These are phyloP conservation scores for Canis aureus DNA, from an alignment of 2,113 vertebrate species.

Conservation along the genomic window DNA sequence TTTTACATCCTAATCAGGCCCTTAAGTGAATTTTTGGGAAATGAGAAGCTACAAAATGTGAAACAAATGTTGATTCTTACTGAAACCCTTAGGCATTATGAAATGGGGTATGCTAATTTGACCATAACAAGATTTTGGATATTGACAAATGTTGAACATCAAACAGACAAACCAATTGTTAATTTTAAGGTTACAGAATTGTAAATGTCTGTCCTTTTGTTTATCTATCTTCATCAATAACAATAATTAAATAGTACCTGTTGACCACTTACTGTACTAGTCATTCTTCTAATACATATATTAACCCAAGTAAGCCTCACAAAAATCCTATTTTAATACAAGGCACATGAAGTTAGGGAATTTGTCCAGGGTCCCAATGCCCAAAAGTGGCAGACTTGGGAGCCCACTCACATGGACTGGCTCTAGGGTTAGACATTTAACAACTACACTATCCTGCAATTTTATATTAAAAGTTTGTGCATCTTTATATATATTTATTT, in stretches of 20 bases:
- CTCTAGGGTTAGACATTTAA: neutral
- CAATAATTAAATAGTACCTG: neutral
- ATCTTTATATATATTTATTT: neutral
- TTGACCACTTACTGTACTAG: neutral
- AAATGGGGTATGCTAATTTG: neutral
- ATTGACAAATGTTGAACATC: neutral
- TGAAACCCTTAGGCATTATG: neutral
- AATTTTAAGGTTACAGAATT: neutral
- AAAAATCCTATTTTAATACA: neutral
- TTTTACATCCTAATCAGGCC: neutral
- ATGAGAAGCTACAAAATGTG: neutral
- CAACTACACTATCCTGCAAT: neutral
- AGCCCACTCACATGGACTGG: neutral
- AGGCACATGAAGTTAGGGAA: neutral
- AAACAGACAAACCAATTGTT: neutral
- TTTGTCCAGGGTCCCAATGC: neutral
- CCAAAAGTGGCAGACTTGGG: neutral
- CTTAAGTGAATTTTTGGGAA: neutral
- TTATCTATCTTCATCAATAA: neutral
- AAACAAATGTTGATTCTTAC: neutral
- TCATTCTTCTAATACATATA: neutral
- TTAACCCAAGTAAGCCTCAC: neutral
- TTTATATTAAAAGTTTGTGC: neutral
- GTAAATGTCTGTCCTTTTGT: neutral
- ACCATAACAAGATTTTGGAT: neutral